Base-by-base conservation (phyloP, 2,113 vertebrate genomes). In the Notarius lentiginosus region DNA sequence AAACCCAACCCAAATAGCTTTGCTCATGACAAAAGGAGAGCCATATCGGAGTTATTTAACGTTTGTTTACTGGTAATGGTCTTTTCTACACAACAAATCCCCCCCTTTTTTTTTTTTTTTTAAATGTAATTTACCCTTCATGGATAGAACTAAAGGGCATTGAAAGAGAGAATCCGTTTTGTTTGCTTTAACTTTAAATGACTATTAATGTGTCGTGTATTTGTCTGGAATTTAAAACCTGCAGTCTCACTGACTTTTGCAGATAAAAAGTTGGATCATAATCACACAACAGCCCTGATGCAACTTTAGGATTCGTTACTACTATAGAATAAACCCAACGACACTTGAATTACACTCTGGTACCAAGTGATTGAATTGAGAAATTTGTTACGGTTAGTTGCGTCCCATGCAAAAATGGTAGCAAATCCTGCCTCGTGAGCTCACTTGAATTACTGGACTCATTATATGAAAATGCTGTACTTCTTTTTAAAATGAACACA, bases 401-500 rank as follows among this genome's bases (percentile, higher is more conserved):
- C 14, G 65, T 51, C n/a, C 51, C 34, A 22, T 1, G 9, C 30
- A 65, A 55, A 70, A 27, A 22, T 10, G 24, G 53, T 75, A 84
- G 30, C 2, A 63, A 65, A 30, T 79, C 30, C 41, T 79, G 51
- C 49, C 53, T 68, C 22, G 27, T 73, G 9, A 75, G 4, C 63
- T 63, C n/a, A 60, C 34, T 53, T 41, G 27, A 53, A 68, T 18
- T 22, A 70, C 51, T 70, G 22, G 51, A 56, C n/a, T 34, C 11
- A 49, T 61, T 66, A 63, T 30, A 77, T 49, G 14, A 80, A 58
- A 82, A 87, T 41, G 75, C 47, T 24, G 47, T 15, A 75, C 10
- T 30, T 20, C 41, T 41, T 53, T 61, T 49, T 87, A 51, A 87
- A 82, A 61, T 53, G 61, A 82, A 61, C 65, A 72, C 77, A 86